Evolutionary conservation across 2,797 vertebrate genomes (phyloP), one percentile per base, ranked within the genome.

Genomic region (Lindbergichthys nudifrons): DNA sequence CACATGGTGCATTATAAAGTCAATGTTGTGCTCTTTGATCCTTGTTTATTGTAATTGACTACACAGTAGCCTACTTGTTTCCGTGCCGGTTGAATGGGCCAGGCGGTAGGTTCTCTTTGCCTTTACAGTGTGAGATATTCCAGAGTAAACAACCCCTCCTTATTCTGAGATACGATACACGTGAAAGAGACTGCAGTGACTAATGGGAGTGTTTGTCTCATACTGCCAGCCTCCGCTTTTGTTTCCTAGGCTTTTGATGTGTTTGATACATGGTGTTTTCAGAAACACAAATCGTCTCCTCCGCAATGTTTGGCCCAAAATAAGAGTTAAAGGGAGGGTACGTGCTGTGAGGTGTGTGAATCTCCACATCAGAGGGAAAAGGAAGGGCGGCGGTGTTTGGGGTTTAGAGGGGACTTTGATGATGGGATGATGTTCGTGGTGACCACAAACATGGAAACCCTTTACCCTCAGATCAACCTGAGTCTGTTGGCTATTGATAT

Each of bases 131-230:
- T 65, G 75, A 83, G 82, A 78, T 91, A 91, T 88, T 84, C 77
- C 79, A 88, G 81, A 80, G 91, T 92, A 93, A 93, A 93, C 89
- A 93, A 81, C 66, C 76, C 81, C 83, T 79, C 86, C 85, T 81
- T 70, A 69, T 65, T 75, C 71, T 46, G 50, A 19, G 59, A 79
- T 64, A 84, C 61, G 72, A 91, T 86, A 70, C 84, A 89, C 73
- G 77, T 89, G 77, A 83, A 89, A 91, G 90, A 80, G 83, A 90
- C 78, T 16, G 85, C 86, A 86, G 90, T 92, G 88, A 92, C 92
- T 92, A 94, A 94, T 94, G 91, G 84, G 80, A 86, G 80, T 75
- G 90, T 93, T 94, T 93, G 92, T 94, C 86, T 88, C 89, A 88
- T 77, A 82, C 88, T 89, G 92, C 88, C 88, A 90, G 81, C 86